Conservation (phyloP, 2,797 vertebrate species). For the Rallus crepitans region DNA sequence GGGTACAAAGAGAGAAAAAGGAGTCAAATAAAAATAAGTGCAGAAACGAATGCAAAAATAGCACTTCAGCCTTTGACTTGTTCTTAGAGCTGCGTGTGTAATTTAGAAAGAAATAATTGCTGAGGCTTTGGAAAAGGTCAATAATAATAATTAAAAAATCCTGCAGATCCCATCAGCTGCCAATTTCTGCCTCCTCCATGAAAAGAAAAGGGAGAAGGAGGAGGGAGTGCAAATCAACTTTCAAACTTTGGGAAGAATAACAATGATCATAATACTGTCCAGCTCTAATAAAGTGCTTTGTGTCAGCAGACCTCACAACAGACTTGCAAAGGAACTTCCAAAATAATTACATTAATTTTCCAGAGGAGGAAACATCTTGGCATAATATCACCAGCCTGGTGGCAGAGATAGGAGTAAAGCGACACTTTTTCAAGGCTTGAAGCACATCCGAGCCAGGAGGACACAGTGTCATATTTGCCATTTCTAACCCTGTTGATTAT, state of each 20-base stretch:
- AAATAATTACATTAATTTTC: slow-evolving; percentile 27
- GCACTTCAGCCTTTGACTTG: background rate
- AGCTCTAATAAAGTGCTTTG: background rate
- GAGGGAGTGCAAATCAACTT: background rate
- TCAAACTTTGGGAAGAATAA: background rate
- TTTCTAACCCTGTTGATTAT: background rate
- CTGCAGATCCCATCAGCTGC: background rate
- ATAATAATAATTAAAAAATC: slow-evolving; percentile 3
- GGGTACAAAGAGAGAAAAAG: background rate
- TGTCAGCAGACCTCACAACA: background rate
- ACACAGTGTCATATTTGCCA: background rate
- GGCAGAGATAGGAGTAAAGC: slow-evolving; percentile 25
- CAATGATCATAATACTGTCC: background rate
- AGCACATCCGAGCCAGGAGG: background rate
- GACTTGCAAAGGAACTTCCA: background rate
- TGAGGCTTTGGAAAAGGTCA: slow-evolving; percentile 24
- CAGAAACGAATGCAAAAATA: background rate
- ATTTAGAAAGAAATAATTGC: slow-evolving; percentile 28
- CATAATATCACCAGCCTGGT: background rate
- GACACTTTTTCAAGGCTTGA: background rate
- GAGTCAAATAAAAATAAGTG: slow-evolving; percentile 2
- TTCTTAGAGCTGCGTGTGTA: background rate
- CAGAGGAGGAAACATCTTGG: slow-evolving; percentile 7
- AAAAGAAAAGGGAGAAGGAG: background rate
- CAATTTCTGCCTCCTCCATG: slow-evolving; percentile 26